phyloP scores from a whole-genome alignment of 2,888 invertebrate species.

The Idaea straminata region DNA sequence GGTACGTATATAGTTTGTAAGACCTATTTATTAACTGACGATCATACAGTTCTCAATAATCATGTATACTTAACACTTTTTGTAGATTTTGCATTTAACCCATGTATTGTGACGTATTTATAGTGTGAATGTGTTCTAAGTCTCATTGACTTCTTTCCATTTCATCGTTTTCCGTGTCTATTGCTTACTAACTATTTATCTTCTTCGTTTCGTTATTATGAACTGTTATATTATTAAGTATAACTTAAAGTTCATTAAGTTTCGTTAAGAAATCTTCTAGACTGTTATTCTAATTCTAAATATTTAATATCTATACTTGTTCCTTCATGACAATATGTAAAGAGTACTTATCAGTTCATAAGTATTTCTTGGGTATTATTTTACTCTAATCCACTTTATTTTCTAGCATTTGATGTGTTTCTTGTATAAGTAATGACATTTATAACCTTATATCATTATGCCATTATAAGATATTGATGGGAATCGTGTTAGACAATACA shows the following conservation, averaged over 20 bases:
- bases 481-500: conserved; percentile 81
- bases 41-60: conserved; percentile 72
- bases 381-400: conserved; percentile 26
- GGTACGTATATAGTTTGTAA: conserved; percentile 55
- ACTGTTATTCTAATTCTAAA: conserved; percentile 28
- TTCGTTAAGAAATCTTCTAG: conserved; percentile 17
- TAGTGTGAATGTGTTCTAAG: conserved; percentile 71
- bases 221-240: neutral
- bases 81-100: conserved; percentile 76
- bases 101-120: conserved; percentile 74
- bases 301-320: conserved; percentile 56
- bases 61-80: conserved; percentile 67
- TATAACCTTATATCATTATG: conserved; percentile 68
- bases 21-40: conserved; percentile 64
- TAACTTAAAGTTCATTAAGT: conserved; percentile 2
- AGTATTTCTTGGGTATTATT: conserved; percentile 15
- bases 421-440: conserved; percentile 58
- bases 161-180: conserved; percentile 31
- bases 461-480: conserved; percentile 73
- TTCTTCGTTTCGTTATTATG: neutral
- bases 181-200: conserved; percentile 7
- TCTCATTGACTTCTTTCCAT: conserved; percentile 49
- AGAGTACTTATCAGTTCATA: conserved; percentile 19
- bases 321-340: conserved; percentile 68
- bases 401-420: conserved; percentile 42